These are phyloP conservation scores for Caenorhabditis sinica DNA, from an alignment of 2,888 invertebrate species.

Conservation along the genomic window DNA sequence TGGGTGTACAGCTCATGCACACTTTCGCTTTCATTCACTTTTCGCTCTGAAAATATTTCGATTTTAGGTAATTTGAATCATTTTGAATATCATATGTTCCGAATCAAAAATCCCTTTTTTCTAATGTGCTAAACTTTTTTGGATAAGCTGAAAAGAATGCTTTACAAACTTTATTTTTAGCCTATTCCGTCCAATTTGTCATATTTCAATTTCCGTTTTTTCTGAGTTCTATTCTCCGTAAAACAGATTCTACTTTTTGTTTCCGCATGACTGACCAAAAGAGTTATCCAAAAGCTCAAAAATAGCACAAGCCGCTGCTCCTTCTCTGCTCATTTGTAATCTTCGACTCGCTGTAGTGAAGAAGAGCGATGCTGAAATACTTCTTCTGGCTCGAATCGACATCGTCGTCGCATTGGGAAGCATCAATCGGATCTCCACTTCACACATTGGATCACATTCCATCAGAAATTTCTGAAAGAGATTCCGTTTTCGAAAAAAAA, in stretches of 20 bases:
- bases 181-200: not conserved
- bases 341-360: constrained; percentile 64
- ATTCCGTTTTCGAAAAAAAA: no score
- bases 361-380: constrained; percentile 71
- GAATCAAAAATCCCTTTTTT: no score
- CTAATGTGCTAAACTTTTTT: no score
- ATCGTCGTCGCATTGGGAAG: constrained; percentile 89
- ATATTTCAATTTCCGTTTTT: not conserved
- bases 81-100: no score
- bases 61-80: not conserved
- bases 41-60: constrained; percentile 89
- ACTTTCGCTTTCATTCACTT: constrained; percentile 93
- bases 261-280: constrained; percentile 88
- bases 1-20: constrained; percentile 98
- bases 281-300: constrained; percentile 98
- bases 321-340: constrained; percentile 88
- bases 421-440: constrained; percentile 88
- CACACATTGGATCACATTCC: constrained; percentile 83
- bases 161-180: not conserved
- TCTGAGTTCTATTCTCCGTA: not conserved
- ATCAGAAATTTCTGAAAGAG: constrained; percentile 85
- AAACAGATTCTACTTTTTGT: not conserved
- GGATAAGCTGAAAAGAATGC: no score
- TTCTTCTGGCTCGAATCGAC: constrained; percentile 86
- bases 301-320: constrained; percentile 94